Evolutionary conservation across 2,113 vertebrate species (phyloP).

Genomic region (Isurus oxyrinchus): DNA sequence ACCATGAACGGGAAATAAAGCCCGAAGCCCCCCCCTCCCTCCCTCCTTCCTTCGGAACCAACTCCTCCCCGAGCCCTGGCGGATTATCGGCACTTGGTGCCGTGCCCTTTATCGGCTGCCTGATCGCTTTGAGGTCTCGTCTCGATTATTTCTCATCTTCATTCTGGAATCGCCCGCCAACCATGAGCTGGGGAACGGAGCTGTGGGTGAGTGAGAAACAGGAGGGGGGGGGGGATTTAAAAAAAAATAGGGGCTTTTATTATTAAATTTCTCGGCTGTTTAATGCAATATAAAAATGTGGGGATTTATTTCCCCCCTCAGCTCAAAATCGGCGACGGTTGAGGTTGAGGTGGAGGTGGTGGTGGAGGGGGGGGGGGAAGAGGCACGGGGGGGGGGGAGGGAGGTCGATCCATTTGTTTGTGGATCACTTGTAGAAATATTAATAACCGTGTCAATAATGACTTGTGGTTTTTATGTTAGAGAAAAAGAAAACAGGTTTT

Average conservation of each 20-base stretch:
- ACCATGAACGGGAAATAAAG: constrained; percentile 39
- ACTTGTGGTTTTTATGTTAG: background rate
- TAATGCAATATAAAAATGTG: too few relatives aligned
- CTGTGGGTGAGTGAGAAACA: constrained; percentile 59
- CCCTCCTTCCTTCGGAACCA: too few relatives aligned
- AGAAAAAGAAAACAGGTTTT: too few relatives aligned
- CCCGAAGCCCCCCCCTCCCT: too few relatives aligned
- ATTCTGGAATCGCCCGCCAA: constrained; percentile 38
- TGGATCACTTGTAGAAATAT: background rate
- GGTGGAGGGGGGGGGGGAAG: too few relatives aligned
- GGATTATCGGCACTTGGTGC: background rate
- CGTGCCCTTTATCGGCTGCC: background rate
- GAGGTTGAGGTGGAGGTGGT: too few relatives aligned
- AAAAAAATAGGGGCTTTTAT: too few relatives aligned
- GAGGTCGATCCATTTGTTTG: background rate
- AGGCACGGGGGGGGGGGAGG: background rate
- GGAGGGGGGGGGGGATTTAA: too few relatives aligned
- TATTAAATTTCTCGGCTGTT: too few relatives aligned
- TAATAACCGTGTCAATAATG: background rate
- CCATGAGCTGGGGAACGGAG: constrained; percentile 69
- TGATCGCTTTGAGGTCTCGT: too few relatives aligned
- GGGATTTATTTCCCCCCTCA: background rate
- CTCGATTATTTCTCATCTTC: background rate
- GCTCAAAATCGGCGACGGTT: background rate
- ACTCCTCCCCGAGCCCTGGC: background rate